These are phyloP conservation scores for Drosophila athabasca DNA, from an alignment of 1,140 invertebrate genomes.

Conservation along the genomic window DNA sequence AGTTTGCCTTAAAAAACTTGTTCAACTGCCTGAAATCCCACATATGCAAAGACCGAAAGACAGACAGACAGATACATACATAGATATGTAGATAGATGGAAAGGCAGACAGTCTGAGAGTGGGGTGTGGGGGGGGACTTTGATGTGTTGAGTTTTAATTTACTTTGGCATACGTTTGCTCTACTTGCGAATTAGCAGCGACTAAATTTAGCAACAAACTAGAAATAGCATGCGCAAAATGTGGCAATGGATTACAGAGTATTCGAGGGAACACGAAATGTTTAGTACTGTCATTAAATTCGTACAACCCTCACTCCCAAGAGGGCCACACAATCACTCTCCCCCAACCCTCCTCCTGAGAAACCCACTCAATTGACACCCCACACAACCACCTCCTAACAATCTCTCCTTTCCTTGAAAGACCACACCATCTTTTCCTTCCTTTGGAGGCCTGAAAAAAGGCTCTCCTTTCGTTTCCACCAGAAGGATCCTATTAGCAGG, in stretches of 20 bases:
- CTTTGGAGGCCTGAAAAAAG: neutral
- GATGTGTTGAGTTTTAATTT: conserved; percentile 28
- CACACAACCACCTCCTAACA: neutral
- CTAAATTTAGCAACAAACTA: conserved; percentile 34
- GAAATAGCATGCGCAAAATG: neutral
- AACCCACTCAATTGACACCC: no score
- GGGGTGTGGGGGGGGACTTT: neutral
- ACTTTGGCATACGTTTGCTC: conserved; percentile 15
- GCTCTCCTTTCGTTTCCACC: neutral
- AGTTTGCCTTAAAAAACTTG: conserved; percentile 14
- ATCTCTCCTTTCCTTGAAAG: no score
- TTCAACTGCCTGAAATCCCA: conserved; percentile 26
- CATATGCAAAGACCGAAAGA: conserved; percentile 13
- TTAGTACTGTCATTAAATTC: no score
- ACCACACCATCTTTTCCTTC: neutral
- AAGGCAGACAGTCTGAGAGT: conserved; percentile 13
- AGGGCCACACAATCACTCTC: neutral
- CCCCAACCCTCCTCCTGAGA: no score
- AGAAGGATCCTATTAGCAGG: conserved; percentile 1
- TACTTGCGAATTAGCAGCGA: conserved; percentile 8
- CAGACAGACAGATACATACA: neutral
- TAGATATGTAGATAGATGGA: neutral
- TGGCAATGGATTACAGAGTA: neutral
- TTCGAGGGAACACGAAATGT: no score
- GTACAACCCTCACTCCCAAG: no score